Evolutionary conservation across 37 sponge, comb jelly and placozoan genomes (phyloP), one percentile per base, ranked within the genome.

Genomic region (Hexactinellida sp.): DNA sequence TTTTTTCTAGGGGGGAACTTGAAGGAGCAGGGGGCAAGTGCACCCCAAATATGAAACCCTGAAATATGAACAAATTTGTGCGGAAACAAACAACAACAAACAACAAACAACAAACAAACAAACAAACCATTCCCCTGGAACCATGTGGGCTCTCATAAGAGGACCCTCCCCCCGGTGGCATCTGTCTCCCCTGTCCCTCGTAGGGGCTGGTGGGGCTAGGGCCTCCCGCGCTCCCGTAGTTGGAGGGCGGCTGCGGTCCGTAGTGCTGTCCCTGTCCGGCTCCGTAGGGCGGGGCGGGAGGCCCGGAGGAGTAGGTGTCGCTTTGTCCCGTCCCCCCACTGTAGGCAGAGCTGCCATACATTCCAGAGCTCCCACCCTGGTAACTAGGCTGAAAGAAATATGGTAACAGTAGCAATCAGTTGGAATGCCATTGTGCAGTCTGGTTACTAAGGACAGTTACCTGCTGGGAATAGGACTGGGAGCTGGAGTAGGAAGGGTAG

Each of bases 241-340:
- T 63, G 76, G 30, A 7, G 34, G 76, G 76, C 3, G 76, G 76
- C 76, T 63, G 76, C 25, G 76, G 76, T 63, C 76, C 76, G 76
- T 63, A 63, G 5, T 10, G 76, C 34, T 63, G 76, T 10, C 76
- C 30, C 32, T 7, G 76, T 7, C 19, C 76, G 30, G 76, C 3
- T 3, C 76, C 76, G 30, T 63, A 63, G 34, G 76, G 34, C 5
- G 21, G 76, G 25, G 32, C 28, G 13, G 47, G 47, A 41, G 47
- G 47, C 13, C 10, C 47, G 47, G 47, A 5, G 5, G 47, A 41
- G 13, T 41, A 41, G 47, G 47, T 5, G 47, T 41, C n/a, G n/a
- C n/a, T n/a, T n/a, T n/a, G n/a, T n/a, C n/a, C n/a, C n/a, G n/a
- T n/a, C n/a, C n/a, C 76, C 13, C 76, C 76, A n/a, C 76, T 63